Base-by-base conservation (phyloP, 1,140 invertebrate species). In the Eueides isabella region DNA sequence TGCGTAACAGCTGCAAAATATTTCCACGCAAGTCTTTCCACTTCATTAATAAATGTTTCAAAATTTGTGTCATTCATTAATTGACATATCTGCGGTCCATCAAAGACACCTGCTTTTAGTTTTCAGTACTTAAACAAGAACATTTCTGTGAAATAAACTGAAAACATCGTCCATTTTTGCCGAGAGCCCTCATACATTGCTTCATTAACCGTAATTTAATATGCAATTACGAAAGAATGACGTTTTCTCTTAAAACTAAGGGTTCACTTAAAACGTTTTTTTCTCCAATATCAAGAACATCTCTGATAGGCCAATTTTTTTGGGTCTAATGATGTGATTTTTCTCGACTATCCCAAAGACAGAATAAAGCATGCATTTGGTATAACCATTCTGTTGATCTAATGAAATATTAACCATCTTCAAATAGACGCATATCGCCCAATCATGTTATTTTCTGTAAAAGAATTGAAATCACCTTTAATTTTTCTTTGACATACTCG, bases 61-160 rank as follows among this genome's bases (percentile, higher is more conserved):
- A 48, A 48, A 48, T 48, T 5, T 48, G n/a, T n/a, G n/a, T 64
- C 62, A 5, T 35, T n/a, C 29, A 75, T 41, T 35, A 75, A 38
- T 70, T 61, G 62, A 38, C 67, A 31, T 23, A 69, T 74, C 28
- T 74, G 66, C 64, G 66, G 66, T 0, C 67, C 66, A 55, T 74
- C 61, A 74, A 74, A 73, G 48, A 69, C 65, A 64, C 61, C 66
- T n/a, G 61, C 67, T 69, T 74, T 71, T 2, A 71, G 30, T 71
- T 71, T 65, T 71, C 19, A 29, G 9, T n/a, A n/a, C n/a, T n/a
- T n/a, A n/a, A n/a, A n/a, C n/a, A n/a, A n/a, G n/a, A n/a, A n/a
- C n/a, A n/a, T n/a, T n/a, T n/a, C n/a, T n/a, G n/a, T n/a, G n/a
- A n/a, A n/a, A n/a, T n/a, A n/a, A n/a, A n/a, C 19, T 67, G 62